Percentiles rank a stretch among this genome's conserved stretches.
These are phyloP conservation scores for Parus major DNA, from an alignment of 2,113 vertebrate species.

Conservation along the genomic window DNA sequence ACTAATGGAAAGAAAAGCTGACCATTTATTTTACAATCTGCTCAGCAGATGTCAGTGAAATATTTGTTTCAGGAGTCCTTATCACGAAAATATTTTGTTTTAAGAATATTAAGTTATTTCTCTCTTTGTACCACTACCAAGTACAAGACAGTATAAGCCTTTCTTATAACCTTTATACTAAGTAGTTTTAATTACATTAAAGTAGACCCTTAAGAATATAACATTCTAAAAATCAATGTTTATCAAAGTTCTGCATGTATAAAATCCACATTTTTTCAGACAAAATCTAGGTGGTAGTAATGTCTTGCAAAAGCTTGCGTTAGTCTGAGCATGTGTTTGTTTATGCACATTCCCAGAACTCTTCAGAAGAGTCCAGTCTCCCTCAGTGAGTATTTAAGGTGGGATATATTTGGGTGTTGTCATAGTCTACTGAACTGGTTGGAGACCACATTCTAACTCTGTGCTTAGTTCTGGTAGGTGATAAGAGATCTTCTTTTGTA, in stretches of 20 bases:
- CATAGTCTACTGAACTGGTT: not conserved
- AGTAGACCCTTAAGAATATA: not conserved
- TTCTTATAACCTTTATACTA: not conserved
- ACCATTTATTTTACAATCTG: not conserved
- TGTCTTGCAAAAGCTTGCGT: not conserved
- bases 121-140: not conserved
- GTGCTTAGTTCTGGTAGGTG: not conserved
- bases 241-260: not conserved
- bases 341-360: not conserved
- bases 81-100: not conserved
- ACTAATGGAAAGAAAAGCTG: not conserved
- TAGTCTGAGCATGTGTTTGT: not conserved
- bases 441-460: not conserved
- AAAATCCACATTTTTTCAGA: not conserved
- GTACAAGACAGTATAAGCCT: not conserved
- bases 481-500: not conserved
- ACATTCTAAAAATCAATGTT: not conserved
- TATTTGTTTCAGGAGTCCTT: not conserved
- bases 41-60: not conserved
- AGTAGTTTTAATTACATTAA: not conserved
- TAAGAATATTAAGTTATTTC: not conserved
- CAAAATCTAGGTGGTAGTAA: not conserved
- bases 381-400: not conserved
- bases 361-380: not conserved
- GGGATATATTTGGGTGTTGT: fast-evolving